Evolutionary conservation across 2,797 vertebrate genomes (phyloP).

Genomic region (Poecile montanus): DNA sequence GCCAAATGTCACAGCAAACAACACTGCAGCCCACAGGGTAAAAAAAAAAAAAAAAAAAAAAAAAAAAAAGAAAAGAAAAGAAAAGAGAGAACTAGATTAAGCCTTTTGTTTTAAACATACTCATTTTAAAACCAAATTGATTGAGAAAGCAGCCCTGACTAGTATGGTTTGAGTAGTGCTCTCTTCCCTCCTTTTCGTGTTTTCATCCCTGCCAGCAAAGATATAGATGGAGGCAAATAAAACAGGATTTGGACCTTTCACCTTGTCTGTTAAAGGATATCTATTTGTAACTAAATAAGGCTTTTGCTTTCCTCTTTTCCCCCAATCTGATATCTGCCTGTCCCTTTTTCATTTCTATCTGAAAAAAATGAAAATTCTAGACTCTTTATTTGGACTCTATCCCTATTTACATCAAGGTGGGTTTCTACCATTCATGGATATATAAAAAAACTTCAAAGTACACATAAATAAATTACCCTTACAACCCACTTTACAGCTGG

Average conservation of each 20-base stretch:
- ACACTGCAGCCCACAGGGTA: not conserved
- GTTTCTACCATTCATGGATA: not conserved
- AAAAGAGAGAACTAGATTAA: not conserved
- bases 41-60: fast-evolving
- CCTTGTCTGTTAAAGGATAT: not conserved
- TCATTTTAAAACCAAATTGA: not conserved
- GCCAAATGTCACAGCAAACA: constrained; percentile 6
- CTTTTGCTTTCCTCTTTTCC: not conserved
- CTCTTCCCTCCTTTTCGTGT: not conserved
- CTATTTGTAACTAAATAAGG: not conserved
- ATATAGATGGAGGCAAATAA: not conserved
- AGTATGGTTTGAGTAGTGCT: not conserved
- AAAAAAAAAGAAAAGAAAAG: too few species aligned
- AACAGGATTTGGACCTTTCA: not conserved
- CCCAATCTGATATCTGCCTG: not conserved
- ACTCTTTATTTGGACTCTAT: not conserved
- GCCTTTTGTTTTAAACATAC: not conserved
- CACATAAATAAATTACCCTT: not conserved
- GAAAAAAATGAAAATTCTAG: not conserved
- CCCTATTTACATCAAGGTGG: not conserved
- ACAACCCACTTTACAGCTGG: not conserved
- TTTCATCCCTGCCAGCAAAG: not conserved
- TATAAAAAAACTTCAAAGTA: not conserved
- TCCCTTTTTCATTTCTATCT: not conserved
- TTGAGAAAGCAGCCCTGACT: not conserved